Conservation (phyloP, 2,113 vertebrate species). For the Ciconia maguari region DNA sequence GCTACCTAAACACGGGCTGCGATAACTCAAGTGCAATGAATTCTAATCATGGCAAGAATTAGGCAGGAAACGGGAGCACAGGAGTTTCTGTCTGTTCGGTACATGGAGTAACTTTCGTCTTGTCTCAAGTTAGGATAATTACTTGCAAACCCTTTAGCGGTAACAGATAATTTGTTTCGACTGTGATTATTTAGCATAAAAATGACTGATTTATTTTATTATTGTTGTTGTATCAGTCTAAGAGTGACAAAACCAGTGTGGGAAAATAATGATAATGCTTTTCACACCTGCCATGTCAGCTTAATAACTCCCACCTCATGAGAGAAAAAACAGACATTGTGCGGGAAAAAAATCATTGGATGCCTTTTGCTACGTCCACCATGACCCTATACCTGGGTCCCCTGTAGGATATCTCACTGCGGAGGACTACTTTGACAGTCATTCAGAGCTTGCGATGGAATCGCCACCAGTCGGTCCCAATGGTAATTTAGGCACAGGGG, state of each 20-base stretch:
- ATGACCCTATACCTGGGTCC: neutral
- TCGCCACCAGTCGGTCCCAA: neutral
- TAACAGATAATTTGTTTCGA: neutral
- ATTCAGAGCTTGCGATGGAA: neutral
- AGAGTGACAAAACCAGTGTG: neutral
- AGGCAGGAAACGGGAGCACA: neutral
- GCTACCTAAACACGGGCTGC: fast-evolving
- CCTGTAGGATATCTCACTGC: neutral
- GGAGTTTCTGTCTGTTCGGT: neutral
- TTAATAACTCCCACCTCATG: neutral
- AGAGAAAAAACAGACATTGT: neutral
- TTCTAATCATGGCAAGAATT: neutral
- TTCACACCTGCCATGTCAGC: neutral
- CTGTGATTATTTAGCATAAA: neutral
- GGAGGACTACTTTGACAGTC: neutral
- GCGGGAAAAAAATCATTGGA: neutral
- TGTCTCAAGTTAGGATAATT: neutral
- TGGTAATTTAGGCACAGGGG: neutral
- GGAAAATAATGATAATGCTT: neutral
- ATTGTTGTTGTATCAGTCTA: neutral
- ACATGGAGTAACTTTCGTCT: neutral
- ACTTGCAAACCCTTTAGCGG: neutral
- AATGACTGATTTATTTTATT: neutral
- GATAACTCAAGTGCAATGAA: neutral
- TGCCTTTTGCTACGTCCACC: neutral